A percentile compares a stretch with the other conserved stretches of the same genome.
phyloP scores from a whole-genome alignment of 2,888 invertebrate species.

The Trissonchulus sp. region DNA sequence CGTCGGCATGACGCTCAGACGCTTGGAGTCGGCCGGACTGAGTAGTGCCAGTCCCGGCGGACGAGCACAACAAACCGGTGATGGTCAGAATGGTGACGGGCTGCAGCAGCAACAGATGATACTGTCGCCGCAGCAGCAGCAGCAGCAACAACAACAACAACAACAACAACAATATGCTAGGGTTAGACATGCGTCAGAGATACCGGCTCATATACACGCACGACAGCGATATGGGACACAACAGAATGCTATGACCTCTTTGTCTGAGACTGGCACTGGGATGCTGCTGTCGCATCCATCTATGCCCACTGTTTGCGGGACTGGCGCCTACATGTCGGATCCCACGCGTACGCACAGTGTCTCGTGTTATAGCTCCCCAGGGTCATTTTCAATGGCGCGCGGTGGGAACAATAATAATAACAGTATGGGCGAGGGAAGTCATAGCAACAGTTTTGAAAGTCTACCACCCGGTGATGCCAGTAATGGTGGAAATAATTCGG shows the following conservation, averaged over 20 bases:
- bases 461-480: neutral
- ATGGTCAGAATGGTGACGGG: neutral
- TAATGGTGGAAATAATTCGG: too few species aligned
- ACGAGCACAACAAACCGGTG: too few species aligned
- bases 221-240: neutral
- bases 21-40: too few species aligned
- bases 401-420: neutral
- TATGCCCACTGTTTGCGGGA: neutral
- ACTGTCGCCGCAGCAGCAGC: constrained; percentile 16
- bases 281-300: neutral
- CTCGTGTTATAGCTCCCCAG: neutral
- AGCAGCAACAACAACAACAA: constrained; percentile 25
- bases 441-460: neutral
- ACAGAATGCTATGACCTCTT: too few species aligned
- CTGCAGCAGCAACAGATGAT: neutral
- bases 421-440: neutral
- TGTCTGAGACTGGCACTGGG: neutral
- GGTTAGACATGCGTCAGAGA: constrained; percentile 9
- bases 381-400: neutral
- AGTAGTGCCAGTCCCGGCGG: too few species aligned
- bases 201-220: neutral
- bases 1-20: too few species aligned
- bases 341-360: neutral
- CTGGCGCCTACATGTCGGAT: neutral
- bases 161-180: constrained; percentile 24